Evolutionary conservation across 37 sponge, comb jelly and placozoan genomes (phyloP).

Genomic region (Corticium candelabrum): DNA sequence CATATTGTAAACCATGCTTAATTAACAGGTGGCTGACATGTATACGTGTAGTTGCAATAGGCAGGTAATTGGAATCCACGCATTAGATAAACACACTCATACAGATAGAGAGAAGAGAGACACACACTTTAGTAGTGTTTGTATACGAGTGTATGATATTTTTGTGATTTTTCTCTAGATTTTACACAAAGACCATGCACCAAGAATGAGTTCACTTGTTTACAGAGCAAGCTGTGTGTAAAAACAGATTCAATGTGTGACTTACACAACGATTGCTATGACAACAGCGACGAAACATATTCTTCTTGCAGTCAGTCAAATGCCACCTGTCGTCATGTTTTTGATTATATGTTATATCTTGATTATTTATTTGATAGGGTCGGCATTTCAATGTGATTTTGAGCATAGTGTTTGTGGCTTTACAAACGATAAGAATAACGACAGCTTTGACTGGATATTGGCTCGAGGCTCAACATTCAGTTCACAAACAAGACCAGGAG

Average conservation of each 20-base stretch:
- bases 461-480: constrained; percentile 17
- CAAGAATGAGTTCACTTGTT: background rate
- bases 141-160: too few relatives aligned
- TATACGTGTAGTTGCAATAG: too few relatives aligned
- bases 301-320: background rate
- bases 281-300: background rate
- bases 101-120: too few relatives aligned
- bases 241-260: background rate
- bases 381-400: constrained; percentile 28
- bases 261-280: background rate
- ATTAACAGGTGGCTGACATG: too few relatives aligned
- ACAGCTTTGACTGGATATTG: constrained; percentile 23
- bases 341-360: too few relatives aligned
- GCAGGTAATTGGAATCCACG: too few relatives aligned
- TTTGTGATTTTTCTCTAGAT: background rate
- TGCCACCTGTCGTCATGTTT: too few relatives aligned
- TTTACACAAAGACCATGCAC: background rate
- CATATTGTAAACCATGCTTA: too few relatives aligned
- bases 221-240: background rate
- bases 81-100: too few relatives aligned
- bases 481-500: constrained; percentile 19
- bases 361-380: too few relatives aligned
- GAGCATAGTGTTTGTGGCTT: constrained; percentile 18
- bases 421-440: constrained; percentile 14
- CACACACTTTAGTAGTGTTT: too few relatives aligned